Percentiles rank a stretch among this genome's conserved stretches.
Conservation (phyloP, 2,113 vertebrate species). For the Phaetusa simplex region DNA sequence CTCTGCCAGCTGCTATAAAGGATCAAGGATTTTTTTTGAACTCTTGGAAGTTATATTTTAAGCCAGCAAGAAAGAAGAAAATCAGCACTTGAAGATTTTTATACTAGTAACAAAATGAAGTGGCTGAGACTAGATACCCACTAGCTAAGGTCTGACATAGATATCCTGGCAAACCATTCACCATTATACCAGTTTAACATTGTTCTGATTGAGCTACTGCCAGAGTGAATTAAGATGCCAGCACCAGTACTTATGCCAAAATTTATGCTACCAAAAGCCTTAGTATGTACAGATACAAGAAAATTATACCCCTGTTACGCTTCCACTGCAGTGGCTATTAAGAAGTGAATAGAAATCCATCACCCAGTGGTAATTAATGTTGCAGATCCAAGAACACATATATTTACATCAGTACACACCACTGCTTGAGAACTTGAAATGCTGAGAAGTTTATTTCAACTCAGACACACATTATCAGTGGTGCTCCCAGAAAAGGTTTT, state of each 20-base stretch:
- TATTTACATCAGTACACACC: background rate
- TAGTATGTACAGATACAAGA: background rate
- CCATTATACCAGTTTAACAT: background rate
- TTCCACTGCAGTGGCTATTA: background rate
- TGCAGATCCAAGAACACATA: background rate
- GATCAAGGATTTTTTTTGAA: background rate
- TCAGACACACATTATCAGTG: background rate
- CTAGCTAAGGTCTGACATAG: background rate
- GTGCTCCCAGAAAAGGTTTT: background rate
- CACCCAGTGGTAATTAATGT: background rate
- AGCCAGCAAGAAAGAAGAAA: background rate
- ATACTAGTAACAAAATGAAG: background rate
- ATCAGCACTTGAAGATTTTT: background rate
- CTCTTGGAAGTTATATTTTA: background rate
- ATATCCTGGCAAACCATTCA: background rate
- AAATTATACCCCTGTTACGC: background rate
- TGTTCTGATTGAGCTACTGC: background rate
- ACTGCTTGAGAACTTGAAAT: background rate
- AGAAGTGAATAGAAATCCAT: background rate
- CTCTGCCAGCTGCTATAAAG: background rate
- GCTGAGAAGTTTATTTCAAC: background rate
- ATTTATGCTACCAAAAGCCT: background rate
- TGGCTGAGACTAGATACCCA: background rate
- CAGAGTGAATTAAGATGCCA: background rate
- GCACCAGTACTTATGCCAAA: background rate